Evolutionary conservation across 2,113 vertebrate genomes (phyloP).

Genomic region (Bufo gargarizans): DNA sequence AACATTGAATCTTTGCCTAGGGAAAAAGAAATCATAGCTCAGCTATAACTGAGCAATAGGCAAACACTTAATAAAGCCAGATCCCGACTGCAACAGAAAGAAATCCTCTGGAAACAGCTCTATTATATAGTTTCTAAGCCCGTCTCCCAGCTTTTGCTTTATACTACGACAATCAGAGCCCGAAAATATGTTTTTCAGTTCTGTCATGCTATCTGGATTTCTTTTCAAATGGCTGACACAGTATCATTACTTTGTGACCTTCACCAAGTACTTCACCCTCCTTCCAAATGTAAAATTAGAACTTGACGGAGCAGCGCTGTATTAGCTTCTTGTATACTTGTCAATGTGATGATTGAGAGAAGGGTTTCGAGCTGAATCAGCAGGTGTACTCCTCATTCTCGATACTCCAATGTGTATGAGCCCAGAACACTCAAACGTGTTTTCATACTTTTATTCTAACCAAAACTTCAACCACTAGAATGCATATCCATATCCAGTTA

Average conservation of each 20-base stretch:
- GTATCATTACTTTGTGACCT: conserved; percentile 46
- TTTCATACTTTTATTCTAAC: background rate
- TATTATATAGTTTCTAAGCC: background rate
- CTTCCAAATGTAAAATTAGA: conserved; percentile 45
- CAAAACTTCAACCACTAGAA: background rate
- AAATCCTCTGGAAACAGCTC: background rate
- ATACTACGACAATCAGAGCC: background rate
- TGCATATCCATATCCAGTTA: background rate
- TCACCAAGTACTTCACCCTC: conserved; percentile 38
- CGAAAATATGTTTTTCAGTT: background rate
- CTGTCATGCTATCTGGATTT: background rate
- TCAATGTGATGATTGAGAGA: conserved; percentile 38
- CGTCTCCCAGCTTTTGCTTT: background rate
- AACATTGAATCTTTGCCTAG: too few relatives aligned
- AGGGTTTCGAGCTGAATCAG: conserved; percentile 27
- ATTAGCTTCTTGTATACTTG: conserved; percentile 28
- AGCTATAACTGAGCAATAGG: too few relatives aligned
- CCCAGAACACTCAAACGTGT: background rate
- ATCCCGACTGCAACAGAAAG: too few relatives aligned
- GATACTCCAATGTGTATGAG: background rate
- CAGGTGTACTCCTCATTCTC: background rate
- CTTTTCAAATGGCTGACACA: conserved; percentile 22
- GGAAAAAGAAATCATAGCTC: too few relatives aligned
- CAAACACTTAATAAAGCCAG: too few relatives aligned
- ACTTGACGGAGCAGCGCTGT: conserved; percentile 23